Percentiles rank a stretch among this genome's conserved stretches.
These are phyloP conservation scores for Embiotoca jacksoni DNA, from an alignment of 2,113 vertebrate species.

Conservation along the genomic window DNA sequence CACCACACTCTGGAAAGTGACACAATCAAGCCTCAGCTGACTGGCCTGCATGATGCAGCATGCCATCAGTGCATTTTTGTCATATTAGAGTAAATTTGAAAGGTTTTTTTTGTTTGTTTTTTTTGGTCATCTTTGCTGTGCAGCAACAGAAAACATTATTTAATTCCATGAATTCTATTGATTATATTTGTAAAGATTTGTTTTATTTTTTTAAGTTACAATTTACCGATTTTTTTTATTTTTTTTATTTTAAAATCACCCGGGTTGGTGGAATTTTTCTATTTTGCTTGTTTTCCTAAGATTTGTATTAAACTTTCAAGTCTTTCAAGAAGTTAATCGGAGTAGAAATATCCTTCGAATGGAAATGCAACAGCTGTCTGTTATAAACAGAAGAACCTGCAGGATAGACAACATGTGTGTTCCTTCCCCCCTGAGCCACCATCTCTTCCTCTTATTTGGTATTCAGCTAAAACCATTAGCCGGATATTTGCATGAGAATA, in stretches of 20 bases:
- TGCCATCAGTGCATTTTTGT: not conserved
- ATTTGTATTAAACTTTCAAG: not conserved
- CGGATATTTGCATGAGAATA: constrained; percentile 66
- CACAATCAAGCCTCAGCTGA: constrained; percentile 69
- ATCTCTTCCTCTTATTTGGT: constrained; percentile 19
- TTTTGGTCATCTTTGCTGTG: not conserved
- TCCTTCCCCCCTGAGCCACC: not conserved
- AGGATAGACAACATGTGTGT: not conserved
- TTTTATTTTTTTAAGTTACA: no score
- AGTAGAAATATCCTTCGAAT: not conserved
- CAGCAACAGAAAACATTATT: not conserved
- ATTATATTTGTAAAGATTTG: no score
- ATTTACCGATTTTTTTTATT: no score
- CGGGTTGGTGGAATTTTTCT: not conserved
- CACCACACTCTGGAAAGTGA: constrained; percentile 68
- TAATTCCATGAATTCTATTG: not conserved
- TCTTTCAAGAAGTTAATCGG: not conserved
- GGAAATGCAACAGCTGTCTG: not conserved
- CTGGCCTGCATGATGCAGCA: constrained; percentile 58
- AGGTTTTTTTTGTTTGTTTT: no score
- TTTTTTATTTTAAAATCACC: no score
- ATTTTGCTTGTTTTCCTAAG: not conserved
- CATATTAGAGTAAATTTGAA: not conserved
- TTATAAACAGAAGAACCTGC: not conserved
- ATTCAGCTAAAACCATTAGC: constrained; percentile 59